Evolutionary conservation across 2,113 vertebrate genomes (phyloP).

Genomic region (Caranx ignobilis): DNA sequence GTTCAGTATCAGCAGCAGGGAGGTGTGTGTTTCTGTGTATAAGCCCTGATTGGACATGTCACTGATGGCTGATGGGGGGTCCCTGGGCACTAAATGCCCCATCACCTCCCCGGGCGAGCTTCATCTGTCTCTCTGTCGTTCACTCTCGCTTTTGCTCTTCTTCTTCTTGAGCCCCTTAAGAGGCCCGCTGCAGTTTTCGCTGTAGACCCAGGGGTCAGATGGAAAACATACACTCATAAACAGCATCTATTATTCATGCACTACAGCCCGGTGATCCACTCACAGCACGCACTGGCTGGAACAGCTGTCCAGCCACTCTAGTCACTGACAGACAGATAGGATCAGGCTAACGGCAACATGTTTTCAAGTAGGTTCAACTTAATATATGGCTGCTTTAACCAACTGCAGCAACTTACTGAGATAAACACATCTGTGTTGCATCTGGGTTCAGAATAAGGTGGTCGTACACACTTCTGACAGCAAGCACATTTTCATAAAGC

Average conservation of each 20-base stretch:
- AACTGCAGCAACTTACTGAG: conserved; percentile 40
- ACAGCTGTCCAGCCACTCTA: conserved; percentile 80
- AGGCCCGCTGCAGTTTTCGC: conserved; percentile 79
- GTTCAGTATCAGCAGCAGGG: conserved; percentile 37
- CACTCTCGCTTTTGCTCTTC: conserved; percentile 38
- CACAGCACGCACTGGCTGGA: conserved; percentile 72
- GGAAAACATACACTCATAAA: conserved; percentile 89
- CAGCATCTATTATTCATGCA: conserved; percentile 89
- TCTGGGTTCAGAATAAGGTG: conserved; percentile 48
- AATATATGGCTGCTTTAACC: conserved; percentile 52
- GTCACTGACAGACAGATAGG: conserved; percentile 50
- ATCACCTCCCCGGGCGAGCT: conserved; percentile 64
- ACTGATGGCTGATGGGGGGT: conserved; percentile 83
- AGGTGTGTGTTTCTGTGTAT: conserved; percentile 55
- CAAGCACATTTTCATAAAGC: conserved; percentile 43
- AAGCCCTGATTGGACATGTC: conserved; percentile 82
- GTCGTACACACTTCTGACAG: conserved; percentile 45
- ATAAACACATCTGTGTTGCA: conserved; percentile 76
- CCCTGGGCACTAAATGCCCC: conserved; percentile 76
- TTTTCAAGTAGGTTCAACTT: conserved; percentile 37
- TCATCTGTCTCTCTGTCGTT: conserved; percentile 77
- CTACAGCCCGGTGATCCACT: conserved; percentile 78
- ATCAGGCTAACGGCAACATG: conserved; percentile 33
- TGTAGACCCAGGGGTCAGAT: conserved; percentile 88
- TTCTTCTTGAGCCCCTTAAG: conserved; percentile 73